A percentile compares a stretch with the other conserved stretches of the same genome.
These are phyloP conservation scores for Heterochromis multidens DNA, from an alignment of 2,113 vertebrate species.

Conservation along the genomic window DNA sequence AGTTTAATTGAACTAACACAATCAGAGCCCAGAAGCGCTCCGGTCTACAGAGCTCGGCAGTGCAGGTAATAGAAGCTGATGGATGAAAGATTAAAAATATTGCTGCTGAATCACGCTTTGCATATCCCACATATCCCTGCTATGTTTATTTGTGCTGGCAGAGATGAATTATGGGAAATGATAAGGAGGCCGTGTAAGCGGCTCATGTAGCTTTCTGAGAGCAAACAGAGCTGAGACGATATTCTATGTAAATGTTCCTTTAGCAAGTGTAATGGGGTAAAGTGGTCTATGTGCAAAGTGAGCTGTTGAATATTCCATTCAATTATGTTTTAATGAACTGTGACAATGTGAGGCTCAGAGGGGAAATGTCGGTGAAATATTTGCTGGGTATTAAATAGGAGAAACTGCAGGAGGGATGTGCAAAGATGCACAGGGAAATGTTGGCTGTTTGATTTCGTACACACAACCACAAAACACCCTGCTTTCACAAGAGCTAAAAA, in stretches of 20 bases:
- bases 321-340: slow-evolving; percentile 67
- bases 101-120: slow-evolving; percentile 44
- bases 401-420: not conserved
- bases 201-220: not conserved
- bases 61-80: slow-evolving; percentile 51
- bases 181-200: not conserved
- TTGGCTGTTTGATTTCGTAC: not conserved
- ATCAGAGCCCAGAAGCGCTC: slow-evolving; percentile 44
- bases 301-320: slow-evolving; percentile 54
- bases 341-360: slow-evolving; percentile 40
- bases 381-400: slow-evolving; percentile 27
- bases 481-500: not conserved
- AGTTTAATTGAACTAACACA: slow-evolving; percentile 65
- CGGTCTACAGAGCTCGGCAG: slow-evolving; percentile 44
- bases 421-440: not conserved
- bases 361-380: slow-evolving; percentile 47
- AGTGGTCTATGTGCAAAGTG: slow-evolving; percentile 36
- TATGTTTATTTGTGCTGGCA: slow-evolving; percentile 29
- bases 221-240: slow-evolving; percentile 10
- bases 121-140: slow-evolving; percentile 16
- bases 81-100: slow-evolving; percentile 58
- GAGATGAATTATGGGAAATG: slow-evolving; percentile 28
- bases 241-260: slow-evolving; percentile 45
- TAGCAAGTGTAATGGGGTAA: slow-evolving; percentile 37
- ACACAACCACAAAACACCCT: not conserved